These are phyloP conservation scores for Dendrocincla tyrannina DNA, from an alignment of 2,797 vertebrate species.

Conservation along the genomic window DNA sequence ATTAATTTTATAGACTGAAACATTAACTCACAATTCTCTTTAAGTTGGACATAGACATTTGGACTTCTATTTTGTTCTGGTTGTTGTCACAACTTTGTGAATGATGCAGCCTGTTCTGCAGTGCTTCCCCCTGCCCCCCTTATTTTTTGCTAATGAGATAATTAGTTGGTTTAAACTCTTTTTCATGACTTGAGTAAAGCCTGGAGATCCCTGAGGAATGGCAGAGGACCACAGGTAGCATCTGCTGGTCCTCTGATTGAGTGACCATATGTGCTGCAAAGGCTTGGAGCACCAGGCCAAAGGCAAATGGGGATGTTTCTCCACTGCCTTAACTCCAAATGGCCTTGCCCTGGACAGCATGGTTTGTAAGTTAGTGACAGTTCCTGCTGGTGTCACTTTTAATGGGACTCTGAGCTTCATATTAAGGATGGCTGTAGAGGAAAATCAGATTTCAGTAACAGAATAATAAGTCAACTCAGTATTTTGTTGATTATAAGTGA, in stretches of 20 bases:
- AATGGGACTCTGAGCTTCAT: background rate
- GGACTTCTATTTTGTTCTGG: background rate
- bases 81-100: background rate
- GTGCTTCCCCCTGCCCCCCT: background rate
- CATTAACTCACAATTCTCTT: background rate
- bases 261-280: slow-evolving; percentile 13
- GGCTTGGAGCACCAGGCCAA: background rate
- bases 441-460: background rate
- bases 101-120: background rate
- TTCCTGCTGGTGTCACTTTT: background rate
- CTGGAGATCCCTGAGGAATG: slow-evolving; percentile 55
- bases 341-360: slow-evolving; percentile 23
- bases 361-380: background rate
- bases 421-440: too few species aligned
- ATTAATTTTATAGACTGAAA: background rate
- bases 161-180: slow-evolving; percentile 32
- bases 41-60: background rate
- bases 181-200: background rate
- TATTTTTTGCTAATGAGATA: background rate
- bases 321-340: background rate
- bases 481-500: background rate
- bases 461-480: background rate
- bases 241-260: slow-evolving; percentile 40
- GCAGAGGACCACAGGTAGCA: slow-evolving; percentile 22
- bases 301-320: background rate